phyloP scores from a whole-genome alignment of 2,888 invertebrate species.

The Synanthedon myopaeformis region DNA sequence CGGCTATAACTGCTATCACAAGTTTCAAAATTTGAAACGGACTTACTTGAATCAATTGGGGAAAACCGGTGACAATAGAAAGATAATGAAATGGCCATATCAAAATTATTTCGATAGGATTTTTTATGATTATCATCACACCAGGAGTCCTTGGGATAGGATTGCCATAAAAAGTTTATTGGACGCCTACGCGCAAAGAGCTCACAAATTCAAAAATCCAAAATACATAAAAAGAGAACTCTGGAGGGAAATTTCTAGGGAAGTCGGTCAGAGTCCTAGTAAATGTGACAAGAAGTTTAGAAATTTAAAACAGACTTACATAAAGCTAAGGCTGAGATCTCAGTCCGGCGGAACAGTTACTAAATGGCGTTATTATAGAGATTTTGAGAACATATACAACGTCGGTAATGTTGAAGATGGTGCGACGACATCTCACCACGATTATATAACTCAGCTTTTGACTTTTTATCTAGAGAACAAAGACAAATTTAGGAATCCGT shows the following conservation, averaged over 20 bases:
- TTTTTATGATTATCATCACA: slow-evolving; percentile 45
- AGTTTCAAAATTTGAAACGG: slow-evolving; percentile 55
- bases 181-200: slow-evolving; percentile 41
- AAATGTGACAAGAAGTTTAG: slow-evolving; percentile 57
- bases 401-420: slow-evolving; percentile 9
- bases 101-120: slow-evolving; percentile 54
- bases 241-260: slow-evolving; percentile 44
- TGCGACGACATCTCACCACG: slow-evolving; percentile 9
- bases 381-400: slow-evolving; percentile 45
- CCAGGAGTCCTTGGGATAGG: slow-evolving; percentile 39
- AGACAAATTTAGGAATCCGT: slow-evolving; percentile 42
- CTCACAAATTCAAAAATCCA: slow-evolving; percentile 48
- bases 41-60: slow-evolving; percentile 50
- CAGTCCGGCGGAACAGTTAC: slow-evolving; percentile 31
- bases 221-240: slow-evolving; percentile 52
- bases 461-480: slow-evolving; percentile 48
- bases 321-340: slow-evolving; percentile 40
- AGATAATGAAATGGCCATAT: slow-evolving; percentile 48
- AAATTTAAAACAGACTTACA: slow-evolving; percentile 55
- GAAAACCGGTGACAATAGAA: slow-evolving; percentile 35
- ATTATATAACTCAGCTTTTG: slow-evolving; percentile 46
- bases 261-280: slow-evolving; percentile 33
- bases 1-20: slow-evolving; percentile 55
- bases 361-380: slow-evolving; percentile 53
- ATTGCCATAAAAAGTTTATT: slow-evolving; percentile 40